Conservation (phyloP, 2,797 vertebrate species). For the Centroberyx gerrardi region DNA sequence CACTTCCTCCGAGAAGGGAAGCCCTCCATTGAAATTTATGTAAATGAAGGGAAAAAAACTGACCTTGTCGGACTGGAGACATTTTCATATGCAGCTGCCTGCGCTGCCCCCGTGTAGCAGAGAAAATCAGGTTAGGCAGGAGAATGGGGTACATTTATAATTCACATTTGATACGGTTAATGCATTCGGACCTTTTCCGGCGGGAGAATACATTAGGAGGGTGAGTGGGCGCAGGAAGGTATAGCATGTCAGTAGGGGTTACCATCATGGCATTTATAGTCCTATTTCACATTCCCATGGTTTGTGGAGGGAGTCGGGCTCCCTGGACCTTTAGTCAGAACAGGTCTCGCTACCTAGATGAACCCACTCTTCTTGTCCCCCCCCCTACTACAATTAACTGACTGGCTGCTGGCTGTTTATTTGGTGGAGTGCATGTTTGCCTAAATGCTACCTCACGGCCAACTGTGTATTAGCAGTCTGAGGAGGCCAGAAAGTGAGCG, state of each 20-base stretch:
- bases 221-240: conserved; percentile 49
- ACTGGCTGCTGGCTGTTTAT: conserved; percentile 26
- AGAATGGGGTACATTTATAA: conserved; percentile 43
- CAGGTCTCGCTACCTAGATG: conserved; percentile 3
- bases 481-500: background rate
- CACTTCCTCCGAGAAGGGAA: conserved; percentile 23
- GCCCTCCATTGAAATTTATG: conserved; percentile 32
- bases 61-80: conserved; percentile 22
- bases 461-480: conserved; percentile 4
- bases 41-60: conserved; percentile 28
- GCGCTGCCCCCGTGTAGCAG: conserved; percentile 21
- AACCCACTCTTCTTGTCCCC: background rate
- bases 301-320: conserved; percentile 15
- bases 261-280: conserved; percentile 67
- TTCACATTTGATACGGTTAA: conserved; percentile 70
- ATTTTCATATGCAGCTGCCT: conserved; percentile 31
- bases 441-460: conserved; percentile 6
- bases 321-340: background rate
- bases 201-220: conserved; percentile 61
- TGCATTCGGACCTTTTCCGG: conserved; percentile 57
- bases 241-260: conserved; percentile 55
- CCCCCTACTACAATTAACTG: background rate
- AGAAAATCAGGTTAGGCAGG: conserved; percentile 49
- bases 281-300: conserved; percentile 41
- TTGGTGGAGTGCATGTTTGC: conserved; percentile 12